A percentile compares a stretch with the other conserved stretches of the same genome.
phyloP scores from a whole-genome alignment of 1,140 invertebrate genomes.

The Orius insidiosus region DNA sequence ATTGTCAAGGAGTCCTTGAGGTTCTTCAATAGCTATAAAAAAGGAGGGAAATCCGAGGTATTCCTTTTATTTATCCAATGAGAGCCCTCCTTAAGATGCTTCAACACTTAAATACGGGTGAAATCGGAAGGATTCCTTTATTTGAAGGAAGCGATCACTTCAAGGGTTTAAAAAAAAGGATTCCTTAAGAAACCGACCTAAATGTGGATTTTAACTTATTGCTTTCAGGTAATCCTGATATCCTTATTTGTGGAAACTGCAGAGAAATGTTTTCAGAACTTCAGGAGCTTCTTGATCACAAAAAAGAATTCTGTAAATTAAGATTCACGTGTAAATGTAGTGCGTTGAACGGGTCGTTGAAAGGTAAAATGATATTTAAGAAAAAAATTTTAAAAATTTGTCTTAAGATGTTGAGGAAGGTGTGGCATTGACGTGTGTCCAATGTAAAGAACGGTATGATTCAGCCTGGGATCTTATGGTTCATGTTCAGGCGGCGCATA shows the following conservation, averaged over 20 bases:
- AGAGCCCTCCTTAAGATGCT: too few species aligned
- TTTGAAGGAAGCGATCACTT: too few species aligned
- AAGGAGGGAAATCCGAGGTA: too few species aligned
- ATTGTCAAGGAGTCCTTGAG: too few species aligned
- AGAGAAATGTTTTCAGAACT: slow-evolving; percentile 66
- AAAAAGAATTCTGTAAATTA: slow-evolving; percentile 68
- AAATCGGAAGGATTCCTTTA: too few species aligned
- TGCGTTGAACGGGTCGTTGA: slow-evolving; percentile 28
- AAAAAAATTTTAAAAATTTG: neutral
- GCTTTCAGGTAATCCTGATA: slow-evolving; percentile 60
- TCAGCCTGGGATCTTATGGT: slow-evolving; percentile 67
- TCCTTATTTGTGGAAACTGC: slow-evolving; percentile 77
- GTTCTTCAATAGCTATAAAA: too few species aligned
- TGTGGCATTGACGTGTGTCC: slow-evolving; percentile 47
- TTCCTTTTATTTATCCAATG: too few species aligned
- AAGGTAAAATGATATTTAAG: slow-evolving; percentile 10
- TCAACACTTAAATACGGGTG: too few species aligned
- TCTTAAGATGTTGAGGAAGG: slow-evolving; percentile 17
- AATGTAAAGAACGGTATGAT: slow-evolving; percentile 58
- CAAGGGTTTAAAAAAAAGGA: too few species aligned
- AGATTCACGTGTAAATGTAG: slow-evolving; percentile 72
- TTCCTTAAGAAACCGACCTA: too few species aligned
- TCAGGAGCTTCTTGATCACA: slow-evolving; percentile 67
- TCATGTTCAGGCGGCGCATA: slow-evolving; percentile 59
- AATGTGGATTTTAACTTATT: neutral